Evolutionary conservation across 1,140 invertebrate species (phyloP).

Genomic region (Gryon sp.): DNA sequence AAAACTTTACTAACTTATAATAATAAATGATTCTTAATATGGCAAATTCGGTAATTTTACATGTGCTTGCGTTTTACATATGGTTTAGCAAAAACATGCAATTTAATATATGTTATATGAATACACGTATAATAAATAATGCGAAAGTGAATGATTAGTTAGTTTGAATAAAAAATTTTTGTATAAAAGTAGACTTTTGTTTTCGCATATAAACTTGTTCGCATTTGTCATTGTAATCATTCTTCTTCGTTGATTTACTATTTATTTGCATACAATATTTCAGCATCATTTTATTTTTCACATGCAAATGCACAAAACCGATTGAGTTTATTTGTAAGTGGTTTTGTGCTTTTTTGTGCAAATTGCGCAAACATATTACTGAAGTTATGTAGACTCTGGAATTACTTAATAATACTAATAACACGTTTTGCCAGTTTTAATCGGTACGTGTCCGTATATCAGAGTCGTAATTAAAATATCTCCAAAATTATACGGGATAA

Average conservation of each 20-base stretch:
- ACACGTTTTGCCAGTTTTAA: not conserved
- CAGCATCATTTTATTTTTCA: not conserved
- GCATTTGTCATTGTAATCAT: no score
- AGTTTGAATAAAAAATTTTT: not conserved
- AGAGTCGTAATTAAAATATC: not conserved
- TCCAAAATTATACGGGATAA: not conserved
- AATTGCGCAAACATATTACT: constrained; percentile 3
- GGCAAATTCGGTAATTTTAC: not conserved
- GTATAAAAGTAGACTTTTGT: constrained; percentile 15
- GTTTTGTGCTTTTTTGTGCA: not conserved
- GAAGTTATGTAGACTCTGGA: constrained; percentile 6
- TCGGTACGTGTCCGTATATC: not conserved
- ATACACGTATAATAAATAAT: constrained; percentile 34
- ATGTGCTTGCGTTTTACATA: not conserved
- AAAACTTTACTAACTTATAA: not conserved
- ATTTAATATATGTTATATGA: constrained; percentile 27
- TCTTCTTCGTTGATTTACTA: no score
- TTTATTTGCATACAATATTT: no score
- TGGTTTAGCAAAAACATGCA: not conserved
- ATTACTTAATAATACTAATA: constrained; percentile 16
- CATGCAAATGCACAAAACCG: not conserved
- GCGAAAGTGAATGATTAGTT: not conserved
- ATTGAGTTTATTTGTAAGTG: not conserved
- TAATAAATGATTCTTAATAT: not conserved
- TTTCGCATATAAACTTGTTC: not conserved